Evolutionary conservation across 2,888 invertebrate genomes (phyloP).

Genomic region (Mythimna vitellina): DNA sequence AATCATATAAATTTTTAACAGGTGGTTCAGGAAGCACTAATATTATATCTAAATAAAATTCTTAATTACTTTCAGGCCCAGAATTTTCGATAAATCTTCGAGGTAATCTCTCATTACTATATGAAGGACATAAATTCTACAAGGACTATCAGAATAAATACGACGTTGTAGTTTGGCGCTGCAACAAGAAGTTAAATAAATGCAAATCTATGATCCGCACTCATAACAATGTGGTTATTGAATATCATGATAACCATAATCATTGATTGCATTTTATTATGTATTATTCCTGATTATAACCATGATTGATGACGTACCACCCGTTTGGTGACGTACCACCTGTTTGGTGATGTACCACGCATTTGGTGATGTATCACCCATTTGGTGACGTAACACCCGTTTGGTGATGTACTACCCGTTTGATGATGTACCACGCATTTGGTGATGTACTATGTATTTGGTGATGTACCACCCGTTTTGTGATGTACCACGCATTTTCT

Average conservation of each 20-base stretch:
- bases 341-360: too few relatives aligned
- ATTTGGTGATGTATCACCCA: too few relatives aligned
- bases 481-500: too few relatives aligned
- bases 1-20: not conserved
- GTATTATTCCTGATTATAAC: not conserved
- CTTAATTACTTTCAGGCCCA: slow-evolving; percentile 22
- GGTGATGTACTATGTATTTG: too few relatives aligned
- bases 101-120: slow-evolving; percentile 15
- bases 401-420: too few relatives aligned
- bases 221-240: not conserved
- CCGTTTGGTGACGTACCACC: too few relatives aligned
- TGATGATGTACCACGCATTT: too few relatives aligned
- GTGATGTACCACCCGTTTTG: too few relatives aligned
- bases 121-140: slow-evolving; percentile 28
- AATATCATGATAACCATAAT: slow-evolving; percentile 8
- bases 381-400: too few relatives aligned
- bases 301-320: not conserved
- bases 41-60: not conserved
- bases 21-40: not conserved
- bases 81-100: not conserved
- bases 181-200: slow-evolving; percentile 6
- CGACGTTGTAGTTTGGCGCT: slow-evolving; percentile 14
- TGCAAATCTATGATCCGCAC: slow-evolving; percentile 24
- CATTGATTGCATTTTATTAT: slow-evolving; percentile 9
- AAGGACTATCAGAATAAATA: slow-evolving; percentile 3